Base-by-base conservation (phyloP, 1,140 invertebrate species). In the Aphelinus certus region DNA sequence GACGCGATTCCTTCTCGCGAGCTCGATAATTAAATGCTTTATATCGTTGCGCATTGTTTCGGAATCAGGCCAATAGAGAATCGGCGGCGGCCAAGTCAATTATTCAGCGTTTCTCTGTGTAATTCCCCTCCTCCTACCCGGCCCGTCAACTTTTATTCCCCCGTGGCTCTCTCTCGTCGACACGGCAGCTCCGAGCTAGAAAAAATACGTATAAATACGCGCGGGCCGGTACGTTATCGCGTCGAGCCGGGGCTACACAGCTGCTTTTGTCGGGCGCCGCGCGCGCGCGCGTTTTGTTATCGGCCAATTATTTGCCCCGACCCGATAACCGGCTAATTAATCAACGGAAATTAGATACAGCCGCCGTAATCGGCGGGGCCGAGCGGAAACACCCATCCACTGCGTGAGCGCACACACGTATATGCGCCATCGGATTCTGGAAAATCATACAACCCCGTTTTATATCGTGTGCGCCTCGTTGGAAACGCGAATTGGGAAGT, bases 291-390 rank as follows among this genome's bases (percentile, higher is more conserved):
- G 26, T 9, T 4, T 53, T 57, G 58, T 70, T 76, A 76, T 76
- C 74, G 45, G 63, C n/a, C 62, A 76, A 76, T 76, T 66, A 66
- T 76, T 76, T 76, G 71, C 74, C 26, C 26, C 69, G 74, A 56
- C 71, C 63, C 49, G 74, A 76, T 76, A 76, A 58, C 68, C 64
- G 58, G 62, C 68, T 67, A 71, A 76, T 71, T 71, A 67, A 49
- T 48, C 58, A 63, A 61, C 74, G 74, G 74, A 76, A 76, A 71
- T 71, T 69, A 71, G 74, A 76, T 76, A 76, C 67, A 4, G 53
- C 65, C 62, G 9, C 42, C 58, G 58, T 53, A 53, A 53, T 53
- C 4, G 26, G 26, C 26, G 26, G 26, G 26, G 26, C 26, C 26
- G 26, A 26, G 9, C 62, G 46, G 42, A 26, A 26, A 43, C 45